Evolutionary conservation across 1,140 invertebrate species (phyloP).

Genomic region (Sitophilus oryzae): DNA sequence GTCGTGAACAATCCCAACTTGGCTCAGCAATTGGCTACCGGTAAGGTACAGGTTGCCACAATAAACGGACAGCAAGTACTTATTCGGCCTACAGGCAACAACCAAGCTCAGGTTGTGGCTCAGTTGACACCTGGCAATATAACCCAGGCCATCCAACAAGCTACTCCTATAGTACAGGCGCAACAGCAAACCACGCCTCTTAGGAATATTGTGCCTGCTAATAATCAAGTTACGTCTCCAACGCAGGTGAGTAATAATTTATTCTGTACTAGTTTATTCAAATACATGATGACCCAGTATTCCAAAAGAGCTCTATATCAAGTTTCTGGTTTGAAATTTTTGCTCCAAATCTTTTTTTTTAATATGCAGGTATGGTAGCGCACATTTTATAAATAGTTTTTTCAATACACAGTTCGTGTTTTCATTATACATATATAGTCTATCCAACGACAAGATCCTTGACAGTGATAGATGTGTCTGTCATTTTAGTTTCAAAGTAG

Average conservation of each 20-base stretch:
- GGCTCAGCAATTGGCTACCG: conserved; percentile 68
- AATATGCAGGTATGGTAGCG: too few relatives aligned
- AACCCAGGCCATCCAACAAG: conserved; percentile 17
- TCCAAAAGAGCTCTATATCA: too few relatives aligned
- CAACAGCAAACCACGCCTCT: conserved; percentile 13
- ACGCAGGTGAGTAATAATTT: too few relatives aligned
- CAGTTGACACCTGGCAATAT: conserved; percentile 50
- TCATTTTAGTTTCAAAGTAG: too few relatives aligned
- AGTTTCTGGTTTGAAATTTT: too few relatives aligned
- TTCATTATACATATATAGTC: too few relatives aligned
- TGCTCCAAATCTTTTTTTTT: background rate
- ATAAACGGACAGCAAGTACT: conserved; percentile 76
- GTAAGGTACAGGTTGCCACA: conserved; percentile 75
- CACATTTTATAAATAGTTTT: too few relatives aligned
- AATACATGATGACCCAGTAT: too few relatives aligned
- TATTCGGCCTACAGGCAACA: conserved; percentile 65
- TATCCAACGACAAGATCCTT: too few relatives aligned
- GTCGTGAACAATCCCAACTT: conserved; percentile 68
- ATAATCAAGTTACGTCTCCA: conserved; percentile 1
- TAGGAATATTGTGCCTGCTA: conserved; percentile 12
- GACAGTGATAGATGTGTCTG: too few relatives aligned
- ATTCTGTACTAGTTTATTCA: too few relatives aligned
- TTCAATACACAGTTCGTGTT: too few relatives aligned
- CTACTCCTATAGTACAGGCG: conserved; percentile 14
- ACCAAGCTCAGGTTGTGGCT: conserved; percentile 63